Base-by-base conservation (phyloP, 2,113 vertebrate species). In the Campylomormyrus tamandua region DNA sequence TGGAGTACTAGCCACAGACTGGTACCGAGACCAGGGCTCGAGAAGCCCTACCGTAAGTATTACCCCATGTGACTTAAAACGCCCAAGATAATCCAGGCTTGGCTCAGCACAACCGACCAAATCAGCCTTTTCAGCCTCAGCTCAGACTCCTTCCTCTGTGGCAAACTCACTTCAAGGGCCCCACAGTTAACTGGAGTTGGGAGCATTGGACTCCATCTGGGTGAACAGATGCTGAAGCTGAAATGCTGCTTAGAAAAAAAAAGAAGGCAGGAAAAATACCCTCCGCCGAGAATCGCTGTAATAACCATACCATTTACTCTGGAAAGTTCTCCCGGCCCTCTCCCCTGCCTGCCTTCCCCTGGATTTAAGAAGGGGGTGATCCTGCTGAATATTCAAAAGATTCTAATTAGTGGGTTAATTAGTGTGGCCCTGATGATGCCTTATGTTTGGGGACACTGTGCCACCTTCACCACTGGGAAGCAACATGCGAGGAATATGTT, bases 351-450 rank as follows among this genome's bases (percentile, higher is more conserved):
- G 50, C 50, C 27, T 48, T 52, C 49, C 49, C 15, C 13, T 56
- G 27, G 85, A 87, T 80, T 80, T 80, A 80, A 35, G 13, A 52
- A 56, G 31, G 85, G 50, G 48, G 10, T 35, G 48, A 53, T 35
- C 74, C 85, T 53, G 50, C n/a, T 87, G 49, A 35, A 87, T 53
- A 87, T 87, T 87, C 85, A 87, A 53, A 53, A 53, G 50, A 87
- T 56, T 53, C 15, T 52, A 87, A 87, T 35, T 53, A 87, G 85
- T 7, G 24, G 48, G 85, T 87, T 87, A 87, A 35, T 87, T 87
- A 87, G 50, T n/a, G 48, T 53, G 27, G 85, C 85, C 49, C 85
- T 53, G 27, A 53, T 11, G 83, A 48, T 84, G 83, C 83, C 83
- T 84, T 84, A 84, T 84, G 83, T 84, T 87, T 52, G 85, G 85